Evolutionary conservation across 1,140 invertebrate genomes (phyloP).

Genomic region (Rhyzopertha dominica): DNA sequence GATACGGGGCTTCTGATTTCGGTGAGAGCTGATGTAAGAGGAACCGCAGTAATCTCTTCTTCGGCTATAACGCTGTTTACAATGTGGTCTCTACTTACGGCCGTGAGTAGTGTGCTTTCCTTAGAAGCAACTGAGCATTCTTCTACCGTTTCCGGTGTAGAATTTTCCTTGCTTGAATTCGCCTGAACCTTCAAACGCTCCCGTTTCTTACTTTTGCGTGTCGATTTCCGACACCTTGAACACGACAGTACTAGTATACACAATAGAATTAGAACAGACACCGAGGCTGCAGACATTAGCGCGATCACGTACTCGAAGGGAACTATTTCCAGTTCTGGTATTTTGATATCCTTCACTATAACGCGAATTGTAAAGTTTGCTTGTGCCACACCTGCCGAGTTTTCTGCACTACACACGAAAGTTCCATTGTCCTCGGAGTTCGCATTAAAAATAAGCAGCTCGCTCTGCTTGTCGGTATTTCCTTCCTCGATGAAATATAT

Average conservation of each 20-base stretch:
- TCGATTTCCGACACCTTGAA: too few species aligned
- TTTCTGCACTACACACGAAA: constrained; percentile 74
- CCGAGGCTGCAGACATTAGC: constrained; percentile 50
- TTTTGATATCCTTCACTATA: constrained; percentile 63
- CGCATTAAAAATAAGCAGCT: constrained; percentile 67
- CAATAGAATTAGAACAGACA: too few species aligned
- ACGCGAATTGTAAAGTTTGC: constrained; percentile 73
- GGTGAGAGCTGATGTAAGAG: constrained; percentile 7
- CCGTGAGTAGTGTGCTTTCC: too few species aligned
- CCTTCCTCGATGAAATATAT: constrained; percentile 63
- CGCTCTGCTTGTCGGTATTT: constrained; percentile 62
- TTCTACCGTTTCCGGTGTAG: too few species aligned
- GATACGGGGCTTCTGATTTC: constrained; percentile 28
- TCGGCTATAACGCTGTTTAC: too few species aligned
- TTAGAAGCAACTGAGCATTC: too few species aligned
- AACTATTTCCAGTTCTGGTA: constrained; percentile 55
- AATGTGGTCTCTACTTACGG: too few species aligned
- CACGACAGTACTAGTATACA: too few species aligned
- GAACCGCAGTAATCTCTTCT: too few species aligned
- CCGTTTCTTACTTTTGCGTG: too few species aligned
- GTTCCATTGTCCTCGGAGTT: constrained; percentile 70
- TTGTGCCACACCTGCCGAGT: constrained; percentile 67
- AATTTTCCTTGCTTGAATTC: too few species aligned
- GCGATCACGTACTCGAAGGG: constrained; percentile 59
- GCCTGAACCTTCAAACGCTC: too few species aligned